phyloP scores from a whole-genome alignment of 2,888 invertebrate species.

The Caenorhabditis imperialis region DNA sequence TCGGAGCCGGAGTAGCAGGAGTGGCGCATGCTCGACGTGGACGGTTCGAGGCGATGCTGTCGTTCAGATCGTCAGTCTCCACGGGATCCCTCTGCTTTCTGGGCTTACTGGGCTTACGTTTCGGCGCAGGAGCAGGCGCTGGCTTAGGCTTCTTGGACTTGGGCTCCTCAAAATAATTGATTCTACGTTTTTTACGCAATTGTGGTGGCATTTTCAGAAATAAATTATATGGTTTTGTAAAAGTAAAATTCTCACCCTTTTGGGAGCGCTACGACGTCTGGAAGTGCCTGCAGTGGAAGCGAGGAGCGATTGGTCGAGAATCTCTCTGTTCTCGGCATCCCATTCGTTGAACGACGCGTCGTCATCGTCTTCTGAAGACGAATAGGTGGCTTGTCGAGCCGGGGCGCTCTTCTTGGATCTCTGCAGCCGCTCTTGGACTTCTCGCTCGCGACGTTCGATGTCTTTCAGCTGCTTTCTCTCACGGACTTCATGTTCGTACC shows the following conservation, averaged over 20 bases:
- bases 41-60: constrained; percentile 28
- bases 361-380: neutral
- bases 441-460: constrained; percentile 15
- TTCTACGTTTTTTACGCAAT: neutral
- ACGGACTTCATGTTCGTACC: neutral
- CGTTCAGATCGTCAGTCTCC: constrained; percentile 19
- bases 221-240: too few species aligned
- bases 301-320: constrained; percentile 38
- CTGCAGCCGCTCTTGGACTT: constrained; percentile 13
- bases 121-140: constrained; percentile 1
- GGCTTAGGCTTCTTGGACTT: neutral
- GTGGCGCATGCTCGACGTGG: constrained; percentile 35
- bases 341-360: constrained; percentile 17
- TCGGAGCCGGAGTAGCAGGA: constrained; percentile 25
- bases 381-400: too few species aligned
- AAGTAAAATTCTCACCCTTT: constrained; percentile 28
- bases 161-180: constrained; percentile 1
- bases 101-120: too few species aligned
- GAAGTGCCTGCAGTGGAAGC: too few species aligned
- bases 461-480: constrained; percentile 15
- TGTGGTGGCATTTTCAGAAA: constrained; percentile 1
- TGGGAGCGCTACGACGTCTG: neutral
- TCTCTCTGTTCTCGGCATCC: constrained; percentile 32
- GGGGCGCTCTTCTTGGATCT: neutral
- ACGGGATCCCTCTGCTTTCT: constrained; percentile 4